Evolutionary conservation across 2,113 vertebrate genomes (phyloP).

Genomic region (Chaetura pelagica): DNA sequence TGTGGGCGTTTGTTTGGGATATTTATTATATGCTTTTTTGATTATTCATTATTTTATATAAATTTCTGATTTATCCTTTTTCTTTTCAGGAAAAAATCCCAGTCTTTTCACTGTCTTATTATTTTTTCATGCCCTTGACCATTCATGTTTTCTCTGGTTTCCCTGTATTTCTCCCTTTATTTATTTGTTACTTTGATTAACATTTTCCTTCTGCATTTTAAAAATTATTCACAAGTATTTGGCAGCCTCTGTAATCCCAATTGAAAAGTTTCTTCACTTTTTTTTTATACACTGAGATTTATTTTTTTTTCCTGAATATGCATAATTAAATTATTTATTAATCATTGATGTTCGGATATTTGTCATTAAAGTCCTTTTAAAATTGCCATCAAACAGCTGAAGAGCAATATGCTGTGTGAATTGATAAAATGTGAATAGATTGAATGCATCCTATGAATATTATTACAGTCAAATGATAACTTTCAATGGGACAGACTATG

Average conservation of each 20-base stretch:
- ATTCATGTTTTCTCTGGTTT: neutral
- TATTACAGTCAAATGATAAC: neutral
- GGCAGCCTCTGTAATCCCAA: neutral
- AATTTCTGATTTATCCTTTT: neutral
- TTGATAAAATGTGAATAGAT: slow-evolving; percentile 10
- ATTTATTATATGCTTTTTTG: neutral
- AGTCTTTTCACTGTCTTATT: neutral
- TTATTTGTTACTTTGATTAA: neutral
- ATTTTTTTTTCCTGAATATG: neutral
- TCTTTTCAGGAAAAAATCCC: neutral
- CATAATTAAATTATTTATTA: neutral
- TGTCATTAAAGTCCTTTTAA: neutral
- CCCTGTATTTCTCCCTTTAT: neutral
- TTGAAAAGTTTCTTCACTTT: neutral
- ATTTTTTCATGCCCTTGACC: neutral
- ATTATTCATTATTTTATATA: neutral
- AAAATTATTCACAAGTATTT: neutral
- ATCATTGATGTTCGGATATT: neutral
- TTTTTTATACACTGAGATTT: neutral
- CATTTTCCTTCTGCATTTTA: neutral
- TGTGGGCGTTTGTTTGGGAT: too few relatives aligned
- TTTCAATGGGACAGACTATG: neutral
- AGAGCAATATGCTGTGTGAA: neutral
- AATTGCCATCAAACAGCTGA: neutral
- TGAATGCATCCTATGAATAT: neutral